Percentiles rank a stretch among this genome's conserved stretches.
These are phyloP conservation scores for Catharus ustulatus DNA, from an alignment of 2,797 vertebrate species.

Conservation along the genomic window DNA sequence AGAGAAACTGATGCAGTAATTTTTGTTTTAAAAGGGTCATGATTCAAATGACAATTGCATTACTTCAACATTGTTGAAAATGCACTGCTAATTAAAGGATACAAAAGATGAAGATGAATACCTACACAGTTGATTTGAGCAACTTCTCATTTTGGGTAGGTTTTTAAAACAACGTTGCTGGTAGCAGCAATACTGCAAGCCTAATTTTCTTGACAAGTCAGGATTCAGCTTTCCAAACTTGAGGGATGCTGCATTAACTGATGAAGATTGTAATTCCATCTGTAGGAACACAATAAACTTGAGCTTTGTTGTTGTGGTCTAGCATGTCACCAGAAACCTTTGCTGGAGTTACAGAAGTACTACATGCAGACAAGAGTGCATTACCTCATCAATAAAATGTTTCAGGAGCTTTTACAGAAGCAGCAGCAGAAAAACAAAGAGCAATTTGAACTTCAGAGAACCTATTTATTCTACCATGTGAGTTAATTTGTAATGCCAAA, in stretches of 20 bases:
- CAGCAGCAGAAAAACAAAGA: slow-evolving; percentile 22
- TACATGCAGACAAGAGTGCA: background rate
- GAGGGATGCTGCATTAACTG: slow-evolving; percentile 30
- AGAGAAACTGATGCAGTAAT: slow-evolving; percentile 2
- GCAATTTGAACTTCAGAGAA: background rate
- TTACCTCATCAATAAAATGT: slow-evolving; percentile 17
- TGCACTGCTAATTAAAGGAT: background rate
- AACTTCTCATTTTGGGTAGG: background rate
- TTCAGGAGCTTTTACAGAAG: slow-evolving; percentile 11
- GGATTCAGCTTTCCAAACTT: slow-evolving; percentile 25
- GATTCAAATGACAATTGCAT: slow-evolving; percentile 9
- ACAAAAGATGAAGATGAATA: background rate
- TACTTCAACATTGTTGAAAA: background rate
- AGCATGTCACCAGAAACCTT: slow-evolving; percentile 42
- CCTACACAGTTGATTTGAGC: background rate
- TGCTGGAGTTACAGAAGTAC: background rate
- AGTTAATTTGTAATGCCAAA: slow-evolving; percentile 11
- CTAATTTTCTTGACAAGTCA: background rate
- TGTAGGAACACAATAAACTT: background rate
- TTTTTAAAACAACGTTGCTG: background rate
- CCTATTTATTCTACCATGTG: background rate
- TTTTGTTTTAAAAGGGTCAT: slow-evolving; percentile 5
- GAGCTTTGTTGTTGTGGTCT: slow-evolving; percentile 21
- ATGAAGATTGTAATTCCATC: slow-evolving; percentile 59
- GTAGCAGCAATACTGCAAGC: background rate